phyloP scores from a whole-genome alignment of 2,888 invertebrate species.

The Griposia aprilina region DNA sequence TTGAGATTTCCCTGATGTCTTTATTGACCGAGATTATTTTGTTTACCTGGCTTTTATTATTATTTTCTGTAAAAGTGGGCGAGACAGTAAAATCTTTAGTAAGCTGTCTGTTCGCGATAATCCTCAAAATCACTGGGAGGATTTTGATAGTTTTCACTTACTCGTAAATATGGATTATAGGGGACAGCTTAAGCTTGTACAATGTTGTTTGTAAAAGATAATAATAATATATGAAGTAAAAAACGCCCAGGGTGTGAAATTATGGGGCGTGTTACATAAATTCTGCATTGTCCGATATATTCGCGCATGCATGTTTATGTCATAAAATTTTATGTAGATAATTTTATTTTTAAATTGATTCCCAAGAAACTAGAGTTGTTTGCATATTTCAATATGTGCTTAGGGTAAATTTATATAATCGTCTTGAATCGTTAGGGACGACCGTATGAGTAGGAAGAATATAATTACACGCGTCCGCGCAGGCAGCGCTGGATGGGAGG shows the following conservation, averaged over 20 bases:
- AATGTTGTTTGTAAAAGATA: constrained; percentile 36
- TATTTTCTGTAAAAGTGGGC: constrained; percentile 48
- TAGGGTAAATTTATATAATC: constrained; percentile 70
- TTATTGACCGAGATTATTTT: constrained; percentile 81
- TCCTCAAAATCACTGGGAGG: constrained; percentile 32
- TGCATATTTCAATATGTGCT: constrained; percentile 60
- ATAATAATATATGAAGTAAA: constrained; percentile 32
- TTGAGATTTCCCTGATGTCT: constrained; percentile 83
- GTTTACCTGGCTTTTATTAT: constrained; percentile 56
- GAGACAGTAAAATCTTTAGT: constrained; percentile 46
- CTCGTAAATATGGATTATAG: constrained; percentile 26
- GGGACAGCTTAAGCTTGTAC: constrained; percentile 34
- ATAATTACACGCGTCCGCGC: constrained; percentile 62
- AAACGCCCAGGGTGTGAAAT: constrained; percentile 57
- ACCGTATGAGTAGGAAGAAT: constrained; percentile 62
- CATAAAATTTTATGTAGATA: constrained; percentile 64
- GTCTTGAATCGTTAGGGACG: constrained; percentile 55
- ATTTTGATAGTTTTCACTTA: constrained; percentile 38
- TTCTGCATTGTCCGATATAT: constrained; percentile 43
- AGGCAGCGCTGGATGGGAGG: constrained; percentile 10
- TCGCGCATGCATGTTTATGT: constrained; percentile 48
- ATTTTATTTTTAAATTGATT: constrained; percentile 55
- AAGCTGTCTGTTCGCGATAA: constrained; percentile 38
- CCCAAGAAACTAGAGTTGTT: constrained; percentile 48
- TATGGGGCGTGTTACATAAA: constrained; percentile 51